These are phyloP conservation scores for Cyanistes caeruleus DNA, from an alignment of 2,113 vertebrate genomes.

Conservation along the genomic window DNA sequence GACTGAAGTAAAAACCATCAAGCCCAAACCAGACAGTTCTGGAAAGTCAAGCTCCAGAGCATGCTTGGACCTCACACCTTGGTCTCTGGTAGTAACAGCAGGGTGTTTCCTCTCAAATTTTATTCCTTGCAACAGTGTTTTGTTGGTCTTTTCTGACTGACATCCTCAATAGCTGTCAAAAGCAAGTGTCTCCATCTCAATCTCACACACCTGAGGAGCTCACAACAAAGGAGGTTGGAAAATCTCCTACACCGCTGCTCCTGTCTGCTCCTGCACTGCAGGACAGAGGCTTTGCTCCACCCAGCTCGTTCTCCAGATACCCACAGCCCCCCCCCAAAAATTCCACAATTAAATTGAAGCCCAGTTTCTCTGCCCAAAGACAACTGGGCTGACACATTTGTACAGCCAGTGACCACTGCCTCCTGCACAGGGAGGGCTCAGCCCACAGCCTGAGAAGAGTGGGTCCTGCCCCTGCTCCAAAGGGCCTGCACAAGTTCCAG, in stretches of 20 bases:
- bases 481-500: background rate
- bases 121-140: background rate
- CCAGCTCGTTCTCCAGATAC: background rate
- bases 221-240: background rate
- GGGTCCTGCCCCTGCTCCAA: background rate
- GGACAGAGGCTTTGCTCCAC: background rate
- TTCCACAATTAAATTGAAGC: background rate
- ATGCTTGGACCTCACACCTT: background rate
- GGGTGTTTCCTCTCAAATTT: background rate
- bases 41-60: background rate
- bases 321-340: background rate
- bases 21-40: background rate
- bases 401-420: fast-evolving
- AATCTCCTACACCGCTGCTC: background rate
- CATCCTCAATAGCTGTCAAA: background rate
- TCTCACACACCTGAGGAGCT: background rate
- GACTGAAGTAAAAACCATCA: background rate
- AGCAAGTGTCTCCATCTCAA: background rate
- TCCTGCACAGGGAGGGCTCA: background rate
- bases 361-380: background rate
- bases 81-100: fast-evolving
- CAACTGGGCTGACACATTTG: background rate
- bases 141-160: background rate
- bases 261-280: background rate
- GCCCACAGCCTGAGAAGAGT: background rate